Evolutionary conservation across 2,797 vertebrate genomes (phyloP).

Genomic region (Poeciliopsis infans): DNA sequence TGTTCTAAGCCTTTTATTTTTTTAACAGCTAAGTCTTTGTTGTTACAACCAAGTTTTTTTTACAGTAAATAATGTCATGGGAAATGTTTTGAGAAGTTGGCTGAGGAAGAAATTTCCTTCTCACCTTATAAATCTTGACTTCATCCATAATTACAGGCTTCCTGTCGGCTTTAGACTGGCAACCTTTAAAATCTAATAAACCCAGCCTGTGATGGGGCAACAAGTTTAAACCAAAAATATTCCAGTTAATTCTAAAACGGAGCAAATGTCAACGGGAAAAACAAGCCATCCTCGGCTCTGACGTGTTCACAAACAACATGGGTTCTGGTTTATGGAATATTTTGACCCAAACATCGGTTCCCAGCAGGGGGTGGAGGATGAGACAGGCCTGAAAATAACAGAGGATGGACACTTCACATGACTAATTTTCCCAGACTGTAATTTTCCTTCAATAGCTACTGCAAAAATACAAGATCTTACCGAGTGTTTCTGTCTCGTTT

Average conservation of each 20-base stretch:
- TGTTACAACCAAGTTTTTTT: neutral
- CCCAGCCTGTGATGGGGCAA: conserved; percentile 16
- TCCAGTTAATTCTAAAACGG: conserved; percentile 10
- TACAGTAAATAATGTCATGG: neutral
- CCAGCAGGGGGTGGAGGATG: conserved; percentile 21
- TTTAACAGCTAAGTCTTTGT: neutral
- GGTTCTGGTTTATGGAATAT: conserved; percentile 47
- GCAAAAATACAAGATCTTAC: too few species aligned
- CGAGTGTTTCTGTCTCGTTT: too few species aligned
- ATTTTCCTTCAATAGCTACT: conserved; percentile 23
- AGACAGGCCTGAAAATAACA: conserved; percentile 42
- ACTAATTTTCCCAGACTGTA: conserved; percentile 47
- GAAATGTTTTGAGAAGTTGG: neutral
- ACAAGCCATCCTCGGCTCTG: neutral
- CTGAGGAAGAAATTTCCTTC: neutral
- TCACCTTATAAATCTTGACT: neutral
- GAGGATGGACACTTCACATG: conserved; percentile 21
- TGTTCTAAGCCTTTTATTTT: neutral
- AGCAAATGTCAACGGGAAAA: neutral
- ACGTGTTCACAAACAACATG: conserved; percentile 21
- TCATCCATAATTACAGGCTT: conserved; percentile 5
- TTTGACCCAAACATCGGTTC: conserved; percentile 63
- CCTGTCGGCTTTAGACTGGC: conserved; percentile 4
- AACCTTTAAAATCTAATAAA: conserved; percentile 2
- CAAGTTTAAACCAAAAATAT: conserved; percentile 25